Evolutionary conservation across 2,113 vertebrate genomes (phyloP).

Genomic region (Columba janthina): DNA sequence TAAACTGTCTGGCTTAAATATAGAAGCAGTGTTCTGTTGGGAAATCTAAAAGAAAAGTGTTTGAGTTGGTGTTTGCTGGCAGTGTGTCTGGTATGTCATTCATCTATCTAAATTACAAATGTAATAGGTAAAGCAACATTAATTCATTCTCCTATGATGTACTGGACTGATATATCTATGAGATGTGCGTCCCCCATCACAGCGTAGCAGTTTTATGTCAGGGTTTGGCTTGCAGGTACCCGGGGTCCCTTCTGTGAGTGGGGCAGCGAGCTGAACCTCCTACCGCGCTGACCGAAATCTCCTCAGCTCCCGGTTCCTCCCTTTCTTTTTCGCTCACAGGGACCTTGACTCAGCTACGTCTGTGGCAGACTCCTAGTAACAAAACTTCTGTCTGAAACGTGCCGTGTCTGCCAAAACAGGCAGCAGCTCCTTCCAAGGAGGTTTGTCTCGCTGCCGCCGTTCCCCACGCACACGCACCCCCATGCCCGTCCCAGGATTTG

Average conservation of each 20-base stretch:
- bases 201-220: neutral
- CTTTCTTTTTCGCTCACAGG: constrained; percentile 10
- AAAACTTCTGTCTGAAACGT: constrained; percentile 5
- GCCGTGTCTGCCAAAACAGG: constrained; percentile 9
- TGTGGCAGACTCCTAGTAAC: neutral
- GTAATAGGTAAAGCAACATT: neutral
- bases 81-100: neutral
- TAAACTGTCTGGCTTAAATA: constrained; percentile 38
- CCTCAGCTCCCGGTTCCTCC: neutral
- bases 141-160: neutral
- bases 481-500: neutral
- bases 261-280: neutral
- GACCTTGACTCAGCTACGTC: neutral
- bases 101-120: constrained; percentile 6
- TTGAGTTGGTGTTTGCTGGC: constrained; percentile 29
- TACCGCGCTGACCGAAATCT: neutral
- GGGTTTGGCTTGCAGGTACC: neutral
- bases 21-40: neutral
- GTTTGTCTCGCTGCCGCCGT: neutral
- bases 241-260: neutral
- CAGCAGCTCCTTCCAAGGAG: neutral
- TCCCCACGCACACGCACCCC: neutral
- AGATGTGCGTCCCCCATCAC: neutral
- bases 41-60: neutral
- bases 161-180: neutral